phyloP scores from a whole-genome alignment of 2,797 vertebrate species.

The Phalanger gymnotis region DNA sequence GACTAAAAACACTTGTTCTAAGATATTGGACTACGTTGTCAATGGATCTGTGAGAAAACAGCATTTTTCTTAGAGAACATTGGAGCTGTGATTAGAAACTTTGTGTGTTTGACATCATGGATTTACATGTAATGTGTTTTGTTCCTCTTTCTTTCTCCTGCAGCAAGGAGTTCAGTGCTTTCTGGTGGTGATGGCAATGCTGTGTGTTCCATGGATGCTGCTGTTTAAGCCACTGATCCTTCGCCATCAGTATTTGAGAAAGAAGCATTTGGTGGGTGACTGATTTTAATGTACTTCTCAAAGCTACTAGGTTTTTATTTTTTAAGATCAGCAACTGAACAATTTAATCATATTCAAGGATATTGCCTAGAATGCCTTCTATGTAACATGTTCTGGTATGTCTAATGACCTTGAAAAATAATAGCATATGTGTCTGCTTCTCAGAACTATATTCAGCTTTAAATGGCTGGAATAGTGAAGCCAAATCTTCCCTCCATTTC shows the following conservation, averaged over 20 bases:
- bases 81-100: slow-evolving; percentile 7
- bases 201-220: slow-evolving; percentile 96
- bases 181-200: slow-evolving; percentile 91
- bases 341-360: slow-evolving; percentile 1
- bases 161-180: slow-evolving; percentile 92
- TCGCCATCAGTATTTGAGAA: slow-evolving; percentile 91
- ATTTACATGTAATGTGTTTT: background rate
- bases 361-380: slow-evolving; percentile 40
- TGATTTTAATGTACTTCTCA: slow-evolving; percentile 33
- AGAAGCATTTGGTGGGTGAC: slow-evolving; percentile 92
- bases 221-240: slow-evolving; percentile 94
- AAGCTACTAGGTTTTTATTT: slow-evolving; percentile 27
- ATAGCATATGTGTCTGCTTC: slow-evolving; percentile 50
- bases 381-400: slow-evolving; percentile 13
- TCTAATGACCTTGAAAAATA: slow-evolving; percentile 59
- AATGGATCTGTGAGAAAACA: background rate
- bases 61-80: background rate
- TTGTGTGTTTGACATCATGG: background rate
- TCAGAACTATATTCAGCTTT: slow-evolving; percentile 68
- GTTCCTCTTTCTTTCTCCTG: slow-evolving; percentile 57
- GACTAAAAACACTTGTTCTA: slow-evolving; percentile 20
- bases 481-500: slow-evolving; percentile 12
- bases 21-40: slow-evolving; percentile 19
- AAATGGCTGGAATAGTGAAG: slow-evolving; percentile 53
- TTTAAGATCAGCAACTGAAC: slow-evolving; percentile 12